These are phyloP conservation scores for Oscheius sp. DNA, from an alignment of 2,888 invertebrate species.

Conservation along the genomic window DNA sequence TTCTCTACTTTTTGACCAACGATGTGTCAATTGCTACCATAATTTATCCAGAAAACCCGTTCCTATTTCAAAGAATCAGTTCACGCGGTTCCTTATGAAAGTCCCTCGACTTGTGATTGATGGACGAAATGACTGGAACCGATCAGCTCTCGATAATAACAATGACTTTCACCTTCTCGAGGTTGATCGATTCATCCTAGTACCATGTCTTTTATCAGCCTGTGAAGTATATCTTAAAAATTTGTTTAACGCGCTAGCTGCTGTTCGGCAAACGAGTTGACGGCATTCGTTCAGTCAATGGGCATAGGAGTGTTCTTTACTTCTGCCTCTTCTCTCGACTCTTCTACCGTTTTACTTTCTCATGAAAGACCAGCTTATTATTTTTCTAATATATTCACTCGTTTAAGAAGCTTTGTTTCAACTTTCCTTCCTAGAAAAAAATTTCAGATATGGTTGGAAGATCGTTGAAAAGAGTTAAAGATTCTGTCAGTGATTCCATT, in stretches of 20 bases:
- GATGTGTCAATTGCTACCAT: too few species aligned
- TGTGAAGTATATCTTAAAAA: not conserved
- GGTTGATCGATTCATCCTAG: not conserved
- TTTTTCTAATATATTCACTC: not conserved
- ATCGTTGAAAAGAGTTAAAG: slow-evolving; percentile 7
- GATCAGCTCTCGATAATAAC: too few species aligned
- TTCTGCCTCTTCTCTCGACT: not conserved
- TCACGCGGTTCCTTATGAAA: too few species aligned
- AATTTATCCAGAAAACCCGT: too few species aligned
- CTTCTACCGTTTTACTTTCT: not conserved
- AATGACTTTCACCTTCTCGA: too few species aligned
- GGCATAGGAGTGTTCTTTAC: not conserved
- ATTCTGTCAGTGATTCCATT: slow-evolving; percentile 38
- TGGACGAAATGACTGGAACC: too few species aligned
- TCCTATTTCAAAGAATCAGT: too few species aligned
- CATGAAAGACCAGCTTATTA: not conserved
- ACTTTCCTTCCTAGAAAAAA: not conserved
- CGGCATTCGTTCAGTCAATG: not conserved
- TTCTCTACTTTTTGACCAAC: too few species aligned
- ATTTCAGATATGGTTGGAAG: slow-evolving; percentile 15
- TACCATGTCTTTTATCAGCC: not conserved
- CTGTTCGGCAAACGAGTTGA: not conserved
- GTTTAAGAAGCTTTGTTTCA: not conserved
- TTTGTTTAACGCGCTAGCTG: not conserved
- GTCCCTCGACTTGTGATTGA: too few species aligned